Conservation (phyloP, 2,888 invertebrate species). For the Caenorhabditis plicata region DNA sequence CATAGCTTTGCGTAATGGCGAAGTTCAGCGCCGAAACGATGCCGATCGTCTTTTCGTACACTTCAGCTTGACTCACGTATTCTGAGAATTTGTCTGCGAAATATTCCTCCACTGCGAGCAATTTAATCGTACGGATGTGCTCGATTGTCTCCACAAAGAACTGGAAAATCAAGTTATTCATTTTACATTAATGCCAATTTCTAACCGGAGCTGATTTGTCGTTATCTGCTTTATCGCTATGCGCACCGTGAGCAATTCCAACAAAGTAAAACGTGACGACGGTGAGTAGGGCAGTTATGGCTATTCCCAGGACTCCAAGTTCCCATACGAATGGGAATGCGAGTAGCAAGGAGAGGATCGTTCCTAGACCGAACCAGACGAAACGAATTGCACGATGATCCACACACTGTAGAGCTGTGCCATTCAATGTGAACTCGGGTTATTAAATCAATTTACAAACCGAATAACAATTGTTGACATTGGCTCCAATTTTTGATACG, state of each 20-base stretch:
- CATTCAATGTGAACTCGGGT: not conserved
- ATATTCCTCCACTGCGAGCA: conserved; percentile 65
- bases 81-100: conserved; percentile 62
- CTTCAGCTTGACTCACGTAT: conserved; percentile 30
- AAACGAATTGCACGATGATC: conserved; percentile 44
- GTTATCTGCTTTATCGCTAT: conserved; percentile 25
- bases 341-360: conserved; percentile 28
- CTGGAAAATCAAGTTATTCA: conserved; percentile 15
- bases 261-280: conserved; percentile 23
- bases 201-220: conserved; percentile 24
- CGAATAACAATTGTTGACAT: conserved; percentile 26
- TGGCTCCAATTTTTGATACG: conserved; percentile 23
- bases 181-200: not conserved
- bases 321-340: conserved; percentile 42
- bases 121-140: conserved; percentile 67
- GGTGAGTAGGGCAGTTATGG: conserved; percentile 26
- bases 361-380: conserved; percentile 30
- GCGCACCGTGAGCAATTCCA: conserved; percentile 14
- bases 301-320: conserved; percentile 21
- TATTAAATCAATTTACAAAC: conserved; percentile 1
- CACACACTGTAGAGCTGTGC: conserved; percentile 27
- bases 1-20: conserved; percentile 35
- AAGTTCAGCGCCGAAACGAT: conserved; percentile 28
- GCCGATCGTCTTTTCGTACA: conserved; percentile 29
- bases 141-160: conserved; percentile 68